Evolutionary conservation across 2,797 vertebrate genomes (phyloP).

Genomic region (Cetoscarus ocellatus): DNA sequence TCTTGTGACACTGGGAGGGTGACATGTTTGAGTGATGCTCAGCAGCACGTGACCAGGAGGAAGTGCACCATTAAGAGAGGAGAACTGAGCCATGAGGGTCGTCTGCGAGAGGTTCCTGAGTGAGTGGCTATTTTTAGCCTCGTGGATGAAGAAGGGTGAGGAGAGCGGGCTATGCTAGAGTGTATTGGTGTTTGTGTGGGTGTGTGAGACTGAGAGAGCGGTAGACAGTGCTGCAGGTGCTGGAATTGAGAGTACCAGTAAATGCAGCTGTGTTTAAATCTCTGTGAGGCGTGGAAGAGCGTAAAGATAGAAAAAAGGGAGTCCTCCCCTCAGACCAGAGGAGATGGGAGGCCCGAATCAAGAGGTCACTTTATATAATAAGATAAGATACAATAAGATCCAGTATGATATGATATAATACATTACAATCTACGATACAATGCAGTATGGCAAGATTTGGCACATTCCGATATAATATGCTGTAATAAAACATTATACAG

Average conservation of each 20-base stretch:
- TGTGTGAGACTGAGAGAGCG: slow-evolving; percentile 24
- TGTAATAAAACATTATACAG: no score
- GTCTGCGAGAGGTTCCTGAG: slow-evolving; percentile 72
- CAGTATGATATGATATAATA: no score
- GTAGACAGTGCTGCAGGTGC: slow-evolving; percentile 17
- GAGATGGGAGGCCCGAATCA: no score
- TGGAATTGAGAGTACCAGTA: slow-evolving; percentile 26
- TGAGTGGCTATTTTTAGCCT: slow-evolving; percentile 77
- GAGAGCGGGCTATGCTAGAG: slow-evolving; percentile 62
- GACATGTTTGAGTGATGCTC: slow-evolving; percentile 64
- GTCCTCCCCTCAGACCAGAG: slow-evolving; percentile 21
- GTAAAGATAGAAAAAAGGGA: slow-evolving; percentile 27
- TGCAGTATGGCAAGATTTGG: no score
- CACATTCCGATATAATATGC: no score
- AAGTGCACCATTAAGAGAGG: slow-evolving; percentile 59
- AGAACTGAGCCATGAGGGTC: slow-evolving; percentile 50
- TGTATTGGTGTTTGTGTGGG: slow-evolving; percentile 43
- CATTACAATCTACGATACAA: no score
- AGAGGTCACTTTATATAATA: no score
- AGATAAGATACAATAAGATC: no score
- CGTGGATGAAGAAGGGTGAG: slow-evolving; percentile 60
- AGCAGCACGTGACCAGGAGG: slow-evolving; percentile 57
- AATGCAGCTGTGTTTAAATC: slow-evolving; percentile 19
- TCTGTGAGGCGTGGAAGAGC: slow-evolving; percentile 15
- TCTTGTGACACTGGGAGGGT: slow-evolving; percentile 22